Percentiles rank a stretch among this genome's conserved stretches.
Evolutionary conservation across 2,113 vertebrate genomes (phyloP).

Genomic region (Saguinus imperator): DNA sequence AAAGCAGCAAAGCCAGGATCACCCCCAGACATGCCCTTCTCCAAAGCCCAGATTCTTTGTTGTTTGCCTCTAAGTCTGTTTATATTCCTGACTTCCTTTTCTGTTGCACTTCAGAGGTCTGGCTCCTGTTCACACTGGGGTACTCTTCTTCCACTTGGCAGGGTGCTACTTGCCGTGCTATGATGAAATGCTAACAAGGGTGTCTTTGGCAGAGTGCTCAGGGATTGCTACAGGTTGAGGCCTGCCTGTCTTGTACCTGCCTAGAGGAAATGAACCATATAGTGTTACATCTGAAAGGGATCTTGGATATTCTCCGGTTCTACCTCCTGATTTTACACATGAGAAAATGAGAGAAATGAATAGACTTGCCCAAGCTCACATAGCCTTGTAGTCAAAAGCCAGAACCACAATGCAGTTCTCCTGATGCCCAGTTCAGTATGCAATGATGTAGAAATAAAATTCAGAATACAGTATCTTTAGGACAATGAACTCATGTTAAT

Average conservation of each 20-base stretch:
- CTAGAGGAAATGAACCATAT: neutral
- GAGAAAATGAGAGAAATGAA: conserved; percentile 16
- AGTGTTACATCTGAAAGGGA: neutral
- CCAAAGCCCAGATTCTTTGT: neutral
- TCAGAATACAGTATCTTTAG: neutral
- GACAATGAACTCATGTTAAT: conserved; percentile 41
- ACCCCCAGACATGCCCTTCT: neutral
- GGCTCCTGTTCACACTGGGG: neutral
- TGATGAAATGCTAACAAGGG: neutral
- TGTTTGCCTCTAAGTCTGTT: neutral
- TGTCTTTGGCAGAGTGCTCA: neutral
- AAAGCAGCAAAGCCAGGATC: neutral
- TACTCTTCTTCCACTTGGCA: neutral
- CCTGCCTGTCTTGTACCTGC: neutral
- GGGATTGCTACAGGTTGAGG: neutral
- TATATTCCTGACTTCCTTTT: neutral
- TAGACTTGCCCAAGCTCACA: neutral
- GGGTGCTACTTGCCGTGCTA: neutral
- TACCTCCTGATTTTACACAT: neutral
- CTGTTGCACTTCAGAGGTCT: neutral
- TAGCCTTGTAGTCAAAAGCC: neutral
- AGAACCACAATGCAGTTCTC: neutral
- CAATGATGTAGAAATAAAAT: neutral
- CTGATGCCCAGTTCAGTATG: neutral
- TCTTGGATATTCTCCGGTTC: neutral